phyloP scores from a whole-genome alignment of 2,797 vertebrate species.

The Alca torda region DNA sequence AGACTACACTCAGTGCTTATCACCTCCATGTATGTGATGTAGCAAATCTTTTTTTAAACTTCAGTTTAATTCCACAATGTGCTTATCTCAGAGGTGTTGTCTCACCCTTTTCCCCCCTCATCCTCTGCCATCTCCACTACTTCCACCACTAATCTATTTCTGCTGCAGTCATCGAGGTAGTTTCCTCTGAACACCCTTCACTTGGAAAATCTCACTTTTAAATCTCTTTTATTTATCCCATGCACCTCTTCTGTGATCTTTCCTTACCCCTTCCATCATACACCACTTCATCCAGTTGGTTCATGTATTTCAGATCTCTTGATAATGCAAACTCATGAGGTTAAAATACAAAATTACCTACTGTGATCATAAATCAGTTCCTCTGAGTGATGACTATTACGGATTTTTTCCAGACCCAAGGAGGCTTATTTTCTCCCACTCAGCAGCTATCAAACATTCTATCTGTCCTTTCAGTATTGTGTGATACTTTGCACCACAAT shows the following conservation, averaged over 20 bases:
- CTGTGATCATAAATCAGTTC: background rate
- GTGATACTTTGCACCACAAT: background rate
- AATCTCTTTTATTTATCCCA: background rate
- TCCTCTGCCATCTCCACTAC: background rate
- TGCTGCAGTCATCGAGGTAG: rapidly evolving
- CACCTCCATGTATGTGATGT: background rate
- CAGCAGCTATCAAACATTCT: background rate
- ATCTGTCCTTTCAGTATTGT: background rate
- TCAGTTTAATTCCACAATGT: background rate
- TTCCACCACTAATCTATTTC: background rate
- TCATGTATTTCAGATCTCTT: background rate
- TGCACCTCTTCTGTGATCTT: background rate
- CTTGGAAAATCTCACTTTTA: background rate
- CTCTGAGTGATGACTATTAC: background rate
- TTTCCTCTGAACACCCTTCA: background rate
- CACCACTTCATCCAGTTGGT: background rate
- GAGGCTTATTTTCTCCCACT: background rate
- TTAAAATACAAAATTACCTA: background rate
- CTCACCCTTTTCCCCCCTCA: rapidly evolving
- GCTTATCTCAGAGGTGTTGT: background rate
- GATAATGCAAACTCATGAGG: background rate
- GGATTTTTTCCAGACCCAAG: background rate
- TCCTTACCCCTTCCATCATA: background rate
- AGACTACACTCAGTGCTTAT: background rate
- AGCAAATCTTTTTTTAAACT: background rate